Conservation (phyloP, 2,888 invertebrate species). For the Drosophila kokeensis region DNA sequence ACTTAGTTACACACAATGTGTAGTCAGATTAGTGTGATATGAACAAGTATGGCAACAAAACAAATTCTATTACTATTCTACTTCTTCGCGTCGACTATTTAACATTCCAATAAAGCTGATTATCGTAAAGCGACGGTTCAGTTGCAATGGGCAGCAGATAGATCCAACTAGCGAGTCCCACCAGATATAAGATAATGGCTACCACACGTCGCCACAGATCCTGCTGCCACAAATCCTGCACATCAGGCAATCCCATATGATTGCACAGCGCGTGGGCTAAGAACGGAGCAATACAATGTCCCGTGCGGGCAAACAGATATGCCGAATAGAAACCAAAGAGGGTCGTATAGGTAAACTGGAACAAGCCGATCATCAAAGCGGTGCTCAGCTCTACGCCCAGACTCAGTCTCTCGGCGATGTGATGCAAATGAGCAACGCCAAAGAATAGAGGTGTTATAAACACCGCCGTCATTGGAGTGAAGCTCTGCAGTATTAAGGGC, state of each 20-base stretch:
- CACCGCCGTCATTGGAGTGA: constrained; percentile 90
- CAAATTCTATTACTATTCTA: not conserved
- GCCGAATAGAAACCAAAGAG: constrained; percentile 97
- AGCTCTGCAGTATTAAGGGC: constrained; percentile 93
- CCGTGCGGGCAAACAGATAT: constrained; percentile 95
- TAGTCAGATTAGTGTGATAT: constrained; percentile 48
- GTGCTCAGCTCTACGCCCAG: constrained; percentile 89
- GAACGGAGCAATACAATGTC: constrained; percentile 94
- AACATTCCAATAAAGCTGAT: constrained; percentile 87
- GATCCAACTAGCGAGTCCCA: constrained; percentile 92
- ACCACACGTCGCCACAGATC: constrained; percentile 87
- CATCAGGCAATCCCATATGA: constrained; percentile 97
- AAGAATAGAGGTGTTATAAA: constrained; percentile 96
- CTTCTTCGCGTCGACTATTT: constrained; percentile 1
- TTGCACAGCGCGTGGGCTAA: constrained; percentile 97
- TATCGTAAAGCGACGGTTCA: constrained; percentile 88
- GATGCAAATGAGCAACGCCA: constrained; percentile 97
- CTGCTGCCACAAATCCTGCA: constrained; percentile 89
- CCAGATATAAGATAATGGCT: constrained; percentile 89
- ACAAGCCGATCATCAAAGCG: constrained; percentile 91
- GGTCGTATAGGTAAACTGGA: constrained; percentile 96
- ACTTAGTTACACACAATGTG: constrained; percentile 42
- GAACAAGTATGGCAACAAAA: constrained; percentile 63
- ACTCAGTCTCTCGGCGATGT: constrained; percentile 92
- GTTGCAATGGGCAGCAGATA: constrained; percentile 91